Base-by-base conservation (phyloP, 1,140 invertebrate species). In the Orchestia grillus region DNA sequence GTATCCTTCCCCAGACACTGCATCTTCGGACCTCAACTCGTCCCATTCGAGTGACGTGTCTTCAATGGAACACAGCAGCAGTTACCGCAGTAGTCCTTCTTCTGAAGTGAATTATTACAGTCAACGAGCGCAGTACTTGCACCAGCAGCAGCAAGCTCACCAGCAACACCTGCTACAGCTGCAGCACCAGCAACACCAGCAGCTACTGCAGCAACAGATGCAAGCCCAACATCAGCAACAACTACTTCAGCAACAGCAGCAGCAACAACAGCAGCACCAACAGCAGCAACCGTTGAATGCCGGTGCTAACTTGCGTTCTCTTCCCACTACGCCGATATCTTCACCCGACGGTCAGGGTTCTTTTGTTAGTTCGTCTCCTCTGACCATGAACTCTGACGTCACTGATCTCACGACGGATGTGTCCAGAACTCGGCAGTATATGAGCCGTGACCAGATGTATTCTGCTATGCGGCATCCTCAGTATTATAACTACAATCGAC, bases 71-170 rank as follows among this genome's bases (percentile, higher is more conserved):
- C 96, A 97, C 92, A 96, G 96, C 57, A 96, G 96, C 87, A 96
- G 96, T 44, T 97, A 97, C 94, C 96, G 96, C 28, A 97, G 96
- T 88, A 97, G 96, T 47, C 96, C 96, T 53, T 97, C 96, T 36
- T 95, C 96, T 47, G 96, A 97, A 87, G 96, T 97, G 19, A 96
- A 97, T 96, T 97, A 97, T 95, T 97, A 97, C 95, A 97, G 96
- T 53, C 96, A 95, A 87, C 94, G 96, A 87, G 96, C 90, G n/a
- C 92, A 94, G 57, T 57, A 95, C 36, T 42, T 94, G 41, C 96
- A 96, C 11, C 95, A 96, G 43, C 95, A 96, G 87, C 96, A 96
- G 43, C 96, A 94, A 96, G 62, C 96, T 36, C 96, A 96, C 45
- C 96, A 96, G 40, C 96, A 96, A 44, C 92, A 95, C 23, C 42